These are phyloP conservation scores for Eulemur rubriventer DNA, from an alignment of 2,797 vertebrate genomes.

Conservation along the genomic window DNA sequence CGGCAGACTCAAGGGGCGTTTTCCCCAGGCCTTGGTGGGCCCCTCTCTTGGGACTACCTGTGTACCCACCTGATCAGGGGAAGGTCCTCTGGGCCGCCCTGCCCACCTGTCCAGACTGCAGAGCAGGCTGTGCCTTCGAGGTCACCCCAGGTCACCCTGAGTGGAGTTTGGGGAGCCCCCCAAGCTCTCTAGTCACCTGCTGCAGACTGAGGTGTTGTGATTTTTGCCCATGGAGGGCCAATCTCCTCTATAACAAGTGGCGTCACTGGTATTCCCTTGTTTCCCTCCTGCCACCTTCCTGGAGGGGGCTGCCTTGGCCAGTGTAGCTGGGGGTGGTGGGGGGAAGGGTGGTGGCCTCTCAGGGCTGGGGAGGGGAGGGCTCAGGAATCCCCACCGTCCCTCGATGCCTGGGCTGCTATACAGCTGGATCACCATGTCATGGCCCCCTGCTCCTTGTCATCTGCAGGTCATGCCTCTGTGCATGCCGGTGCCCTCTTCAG, in stretches of 20 bases:
- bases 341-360: not conserved
- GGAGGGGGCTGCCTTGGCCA: not conserved
- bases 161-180: not conserved
- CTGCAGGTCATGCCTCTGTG: not conserved
- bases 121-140: not conserved
- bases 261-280: too few relatives aligned
- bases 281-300: not conserved
- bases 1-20: fast-evolving
- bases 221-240: not conserved
- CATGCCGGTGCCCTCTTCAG: too few relatives aligned
- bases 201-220: not conserved
- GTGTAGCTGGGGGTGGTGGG: not conserved
- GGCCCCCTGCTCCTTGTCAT: too few relatives aligned
- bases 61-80: not conserved
- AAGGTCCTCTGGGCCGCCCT: not conserved
- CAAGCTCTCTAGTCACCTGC: not conserved
- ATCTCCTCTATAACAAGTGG: not conserved
- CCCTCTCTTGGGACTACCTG: not conserved
- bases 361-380: not conserved
- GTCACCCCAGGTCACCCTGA: not conserved
- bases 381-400: not conserved
- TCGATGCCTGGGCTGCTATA: too few relatives aligned
- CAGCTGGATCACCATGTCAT: not conserved
- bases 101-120: not conserved
- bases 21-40: not conserved